Percentiles rank a stretch among this genome's conserved stretches.
Conservation (phyloP, 2,797 vertebrate genomes). For the Furcifer pardalis region DNA sequence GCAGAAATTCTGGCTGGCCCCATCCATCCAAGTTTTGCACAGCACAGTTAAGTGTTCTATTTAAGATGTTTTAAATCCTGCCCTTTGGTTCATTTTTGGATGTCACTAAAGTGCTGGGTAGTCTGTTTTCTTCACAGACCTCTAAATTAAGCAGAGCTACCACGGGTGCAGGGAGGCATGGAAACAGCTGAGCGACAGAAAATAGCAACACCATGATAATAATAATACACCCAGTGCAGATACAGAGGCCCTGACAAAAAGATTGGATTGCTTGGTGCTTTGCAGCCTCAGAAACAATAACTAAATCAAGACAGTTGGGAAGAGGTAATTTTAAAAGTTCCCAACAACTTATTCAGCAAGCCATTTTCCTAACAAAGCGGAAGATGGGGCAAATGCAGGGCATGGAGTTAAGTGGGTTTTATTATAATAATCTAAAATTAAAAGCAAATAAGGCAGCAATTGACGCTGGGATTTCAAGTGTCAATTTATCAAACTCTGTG, state of each 20-base stretch:
- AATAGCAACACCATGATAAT: background rate
- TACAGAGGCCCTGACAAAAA: background rate
- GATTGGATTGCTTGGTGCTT: background rate
- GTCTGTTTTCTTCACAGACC: background rate
- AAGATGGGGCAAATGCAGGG: slow-evolving; percentile 21
- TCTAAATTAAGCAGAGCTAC: slow-evolving; percentile 11
- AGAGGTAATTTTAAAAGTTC: background rate
- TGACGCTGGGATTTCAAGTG: slow-evolving; percentile 35
- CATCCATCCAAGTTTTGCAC: too few species aligned
- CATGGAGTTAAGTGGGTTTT: slow-evolving; percentile 42
- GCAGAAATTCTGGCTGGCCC: too few species aligned
- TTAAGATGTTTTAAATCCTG: background rate
- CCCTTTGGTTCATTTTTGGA: background rate
- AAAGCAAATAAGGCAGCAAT: slow-evolving; percentile 22
- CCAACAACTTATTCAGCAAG: slow-evolving; percentile 31
- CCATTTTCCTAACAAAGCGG: slow-evolving; percentile 31
- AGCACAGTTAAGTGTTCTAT: background rate
- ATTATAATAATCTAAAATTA: slow-evolving; percentile 1
- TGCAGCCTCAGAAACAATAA: slow-evolving; percentile 1
- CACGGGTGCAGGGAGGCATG: background rate
- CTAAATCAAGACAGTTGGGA: slow-evolving; percentile 1
- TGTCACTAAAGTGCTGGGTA: background rate
- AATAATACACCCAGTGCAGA: background rate
- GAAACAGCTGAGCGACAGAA: background rate
- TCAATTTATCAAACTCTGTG: slow-evolving; percentile 32